These are phyloP conservation scores for Lontra canadensis DNA, from an alignment of 2,113 vertebrate species.

Conservation along the genomic window DNA sequence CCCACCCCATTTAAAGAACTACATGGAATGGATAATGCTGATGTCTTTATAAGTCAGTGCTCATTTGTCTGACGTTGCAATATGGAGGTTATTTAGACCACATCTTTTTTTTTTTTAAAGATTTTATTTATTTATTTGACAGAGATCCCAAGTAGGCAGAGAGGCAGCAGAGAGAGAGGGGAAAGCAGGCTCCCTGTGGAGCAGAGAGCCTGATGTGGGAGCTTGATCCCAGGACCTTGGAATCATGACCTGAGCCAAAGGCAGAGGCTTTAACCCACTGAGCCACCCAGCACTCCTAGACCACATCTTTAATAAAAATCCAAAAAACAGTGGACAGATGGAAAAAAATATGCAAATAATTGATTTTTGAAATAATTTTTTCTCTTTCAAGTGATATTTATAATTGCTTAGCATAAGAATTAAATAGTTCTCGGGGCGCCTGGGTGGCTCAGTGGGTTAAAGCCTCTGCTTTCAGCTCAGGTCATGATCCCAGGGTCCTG, in stretches of 20 bases:
- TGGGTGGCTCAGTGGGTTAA: no score
- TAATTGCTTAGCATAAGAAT: background rate
- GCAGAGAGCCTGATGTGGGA: no score
- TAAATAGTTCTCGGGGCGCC: background rate
- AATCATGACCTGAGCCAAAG: no score
- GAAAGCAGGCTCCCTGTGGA: no score
- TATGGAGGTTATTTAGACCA: background rate
- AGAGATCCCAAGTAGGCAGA: no score
- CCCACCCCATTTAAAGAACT: background rate
- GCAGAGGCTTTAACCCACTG: no score
- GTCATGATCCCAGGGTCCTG: no score
- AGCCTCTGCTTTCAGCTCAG: no score
- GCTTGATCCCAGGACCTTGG: no score
- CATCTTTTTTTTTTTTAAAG: background rate
- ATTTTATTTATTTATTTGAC: no score
- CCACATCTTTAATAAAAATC: background rate
- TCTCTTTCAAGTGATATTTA: background rate
- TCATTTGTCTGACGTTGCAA: background rate
- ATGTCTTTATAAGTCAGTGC: background rate
- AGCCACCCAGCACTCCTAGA: background rate
- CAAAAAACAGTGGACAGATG: background rate
- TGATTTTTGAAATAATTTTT: background rate
- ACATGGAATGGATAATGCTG: background rate
- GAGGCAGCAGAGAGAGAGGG: no score
- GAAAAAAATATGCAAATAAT: background rate